phyloP scores from a whole-genome alignment of 1,140 invertebrate genomes.

The Heliconius himera region DNA sequence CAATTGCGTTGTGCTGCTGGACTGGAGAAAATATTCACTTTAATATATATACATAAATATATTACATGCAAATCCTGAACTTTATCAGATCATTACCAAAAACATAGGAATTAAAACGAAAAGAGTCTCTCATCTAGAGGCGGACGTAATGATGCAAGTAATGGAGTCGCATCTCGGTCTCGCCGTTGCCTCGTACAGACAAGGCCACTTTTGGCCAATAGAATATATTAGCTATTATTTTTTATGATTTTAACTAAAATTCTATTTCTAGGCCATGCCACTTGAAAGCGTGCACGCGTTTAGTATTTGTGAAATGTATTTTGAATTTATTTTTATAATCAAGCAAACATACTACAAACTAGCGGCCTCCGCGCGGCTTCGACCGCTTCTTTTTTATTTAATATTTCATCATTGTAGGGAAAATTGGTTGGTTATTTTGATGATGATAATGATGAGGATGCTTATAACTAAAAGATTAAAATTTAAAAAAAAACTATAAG shows the following conservation, averaged over 20 bases:
- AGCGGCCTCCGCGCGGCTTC: too few species aligned
- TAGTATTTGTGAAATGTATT: background rate
- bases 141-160: conserved; percentile 54
- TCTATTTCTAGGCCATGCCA: background rate
- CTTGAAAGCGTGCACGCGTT: background rate
- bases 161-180: conserved; percentile 52
- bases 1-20: too few species aligned
- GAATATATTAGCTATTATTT: conserved; percentile 7
- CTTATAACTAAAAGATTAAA: too few species aligned
- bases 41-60: background rate
- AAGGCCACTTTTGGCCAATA: conserved; percentile 22
- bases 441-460: too few species aligned
- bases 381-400: too few species aligned
- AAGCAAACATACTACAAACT: too few species aligned
- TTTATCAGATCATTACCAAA: conserved; percentile 43
- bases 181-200: conserved; percentile 43
- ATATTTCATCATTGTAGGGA: too few species aligned
- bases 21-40: conserved; percentile 31
- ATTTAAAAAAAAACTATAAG: too few species aligned
- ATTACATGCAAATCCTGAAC: conserved; percentile 27
- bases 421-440: too few species aligned
- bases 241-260: background rate
- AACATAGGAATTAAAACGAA: conserved; percentile 53
- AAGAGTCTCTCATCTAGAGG: conserved; percentile 50
- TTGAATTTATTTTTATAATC: background rate